phyloP scores from a whole-genome alignment of 2,888 invertebrate species.

The Hirtodrosophila confusa region DNA sequence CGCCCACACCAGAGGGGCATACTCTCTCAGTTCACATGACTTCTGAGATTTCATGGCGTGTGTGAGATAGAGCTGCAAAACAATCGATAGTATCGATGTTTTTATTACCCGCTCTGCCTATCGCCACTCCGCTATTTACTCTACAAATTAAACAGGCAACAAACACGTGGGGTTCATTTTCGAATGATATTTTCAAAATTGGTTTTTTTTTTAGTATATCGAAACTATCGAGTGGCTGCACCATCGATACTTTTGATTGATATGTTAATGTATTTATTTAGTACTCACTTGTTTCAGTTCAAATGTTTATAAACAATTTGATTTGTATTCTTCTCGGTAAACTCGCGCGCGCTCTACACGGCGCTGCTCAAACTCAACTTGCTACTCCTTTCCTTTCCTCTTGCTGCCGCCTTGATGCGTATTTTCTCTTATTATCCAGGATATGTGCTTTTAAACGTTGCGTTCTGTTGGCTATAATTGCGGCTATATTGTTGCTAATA shows the following conservation, averaged over 20 bases:
- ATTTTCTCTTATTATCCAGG: slow-evolving; percentile 34
- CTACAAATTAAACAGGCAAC: no score
- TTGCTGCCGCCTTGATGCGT: background rate
- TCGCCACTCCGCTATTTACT: no score
- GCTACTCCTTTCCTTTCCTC: slow-evolving; percentile 16
- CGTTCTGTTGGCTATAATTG: slow-evolving; percentile 38
- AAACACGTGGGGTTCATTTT: no score
- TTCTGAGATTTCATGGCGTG: no score
- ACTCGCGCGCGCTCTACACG: slow-evolving; percentile 68
- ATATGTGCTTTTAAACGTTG: slow-evolving; percentile 23
- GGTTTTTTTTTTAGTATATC: no score
- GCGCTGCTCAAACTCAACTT: slow-evolving; percentile 30
- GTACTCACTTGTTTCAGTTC: slow-evolving; percentile 72
- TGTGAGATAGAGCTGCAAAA: no score
- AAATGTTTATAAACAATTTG: slow-evolving; percentile 49
- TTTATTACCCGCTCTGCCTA: no score
- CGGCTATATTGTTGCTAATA: slow-evolving; percentile 37
- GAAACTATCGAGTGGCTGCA: no score
- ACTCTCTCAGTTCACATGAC: slow-evolving; percentile 23
- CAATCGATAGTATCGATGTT: no score
- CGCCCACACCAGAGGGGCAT: slow-evolving; percentile 23
- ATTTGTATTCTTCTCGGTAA: slow-evolving; percentile 40
- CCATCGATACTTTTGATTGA: no score
- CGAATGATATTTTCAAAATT: no score
- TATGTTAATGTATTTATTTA: slow-evolving; percentile 30